A percentile compares a stretch with the other conserved stretches of the same genome.
These are phyloP conservation scores for Atlantisia rogersi DNA, from an alignment of 2,113 vertebrate species.

Conservation along the genomic window DNA sequence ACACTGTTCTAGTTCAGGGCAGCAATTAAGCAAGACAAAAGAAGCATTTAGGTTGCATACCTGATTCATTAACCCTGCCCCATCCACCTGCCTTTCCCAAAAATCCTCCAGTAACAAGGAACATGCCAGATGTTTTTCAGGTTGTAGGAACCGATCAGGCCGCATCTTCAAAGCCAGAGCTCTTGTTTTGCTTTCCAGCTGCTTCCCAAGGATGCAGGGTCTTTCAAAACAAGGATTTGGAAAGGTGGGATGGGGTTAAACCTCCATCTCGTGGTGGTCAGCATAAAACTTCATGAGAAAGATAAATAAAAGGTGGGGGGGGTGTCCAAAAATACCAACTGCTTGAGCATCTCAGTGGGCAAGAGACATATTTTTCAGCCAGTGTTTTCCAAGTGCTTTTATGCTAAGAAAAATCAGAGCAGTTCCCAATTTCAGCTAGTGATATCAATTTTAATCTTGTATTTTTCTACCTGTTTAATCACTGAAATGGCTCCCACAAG, in stretches of 20 bases:
- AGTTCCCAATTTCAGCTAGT: neutral
- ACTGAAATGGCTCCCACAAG: too few relatives aligned
- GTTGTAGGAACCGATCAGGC: fast-evolving
- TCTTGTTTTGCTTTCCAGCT: neutral
- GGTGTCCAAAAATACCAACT: neutral
- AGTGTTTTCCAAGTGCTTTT: neutral
- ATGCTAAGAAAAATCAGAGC: neutral
- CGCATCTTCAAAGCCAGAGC: neutral
- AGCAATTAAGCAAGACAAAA: neutral
- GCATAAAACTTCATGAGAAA: fast-evolving
- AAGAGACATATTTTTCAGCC: neutral
- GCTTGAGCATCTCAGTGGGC: fast-evolving
- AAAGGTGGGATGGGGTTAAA: neutral
- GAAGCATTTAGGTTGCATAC: neutral
- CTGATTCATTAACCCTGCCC: neutral
- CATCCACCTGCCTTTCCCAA: neutral
- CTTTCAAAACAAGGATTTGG: neutral
- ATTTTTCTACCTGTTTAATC: neutral
- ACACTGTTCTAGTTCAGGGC: neutral
- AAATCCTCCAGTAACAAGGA: neutral
- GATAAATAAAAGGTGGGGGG: neutral
- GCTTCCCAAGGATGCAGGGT: fast-evolving
- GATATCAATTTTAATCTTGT: neutral
- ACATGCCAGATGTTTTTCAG: fast-evolving
- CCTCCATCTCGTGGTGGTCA: neutral